Conservation (phyloP, 2,113 vertebrate species). For the Numenius arquata region DNA sequence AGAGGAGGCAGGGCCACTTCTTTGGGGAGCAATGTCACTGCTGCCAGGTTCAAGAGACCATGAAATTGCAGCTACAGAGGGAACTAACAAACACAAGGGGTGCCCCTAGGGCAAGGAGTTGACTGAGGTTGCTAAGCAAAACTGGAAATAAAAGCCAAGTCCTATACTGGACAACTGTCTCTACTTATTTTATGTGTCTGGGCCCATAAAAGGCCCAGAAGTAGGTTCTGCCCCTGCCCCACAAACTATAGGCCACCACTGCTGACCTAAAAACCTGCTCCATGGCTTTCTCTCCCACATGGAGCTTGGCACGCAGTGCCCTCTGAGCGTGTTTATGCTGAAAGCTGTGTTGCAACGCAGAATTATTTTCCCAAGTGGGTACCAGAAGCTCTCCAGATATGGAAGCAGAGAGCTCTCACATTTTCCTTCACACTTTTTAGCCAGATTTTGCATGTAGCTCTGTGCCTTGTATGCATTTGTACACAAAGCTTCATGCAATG, state of each 20-base stretch:
- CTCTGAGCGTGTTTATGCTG: background rate
- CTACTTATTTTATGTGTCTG: background rate
- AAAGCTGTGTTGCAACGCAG: background rate
- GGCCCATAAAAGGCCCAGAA: background rate
- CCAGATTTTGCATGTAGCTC: background rate
- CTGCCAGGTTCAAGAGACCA: background rate
- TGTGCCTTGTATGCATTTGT: background rate
- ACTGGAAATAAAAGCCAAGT: background rate
- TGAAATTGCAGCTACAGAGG: background rate
- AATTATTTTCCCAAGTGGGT: background rate
- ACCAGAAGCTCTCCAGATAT: background rate
- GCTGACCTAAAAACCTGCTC: background rate
- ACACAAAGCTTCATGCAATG: constrained; percentile 42
- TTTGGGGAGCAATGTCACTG: background rate
- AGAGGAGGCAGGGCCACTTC: background rate
- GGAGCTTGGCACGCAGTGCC: background rate
- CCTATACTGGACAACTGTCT: background rate
- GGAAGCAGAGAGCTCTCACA: background rate
- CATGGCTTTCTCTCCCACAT: background rate
- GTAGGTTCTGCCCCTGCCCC: background rate
- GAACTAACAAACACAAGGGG: background rate
- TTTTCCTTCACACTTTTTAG: background rate
- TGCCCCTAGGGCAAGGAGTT: background rate
- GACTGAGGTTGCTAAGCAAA: background rate
- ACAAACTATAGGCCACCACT: background rate